Conservation (phyloP, 2,888 invertebrate species). For the Endomychus coccineus region DNA sequence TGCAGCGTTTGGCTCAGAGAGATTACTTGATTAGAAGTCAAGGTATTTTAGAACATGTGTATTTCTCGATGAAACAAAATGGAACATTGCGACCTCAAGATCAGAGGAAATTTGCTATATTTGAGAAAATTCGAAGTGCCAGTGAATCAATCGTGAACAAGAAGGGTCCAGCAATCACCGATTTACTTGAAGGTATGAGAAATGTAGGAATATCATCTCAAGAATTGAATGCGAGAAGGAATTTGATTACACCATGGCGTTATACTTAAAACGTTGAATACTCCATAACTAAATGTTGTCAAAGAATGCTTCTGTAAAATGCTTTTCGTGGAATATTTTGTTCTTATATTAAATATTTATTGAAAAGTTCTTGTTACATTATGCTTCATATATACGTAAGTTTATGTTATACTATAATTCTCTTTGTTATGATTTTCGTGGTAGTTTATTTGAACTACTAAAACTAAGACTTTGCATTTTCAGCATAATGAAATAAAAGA, state of each 20-base stretch:
- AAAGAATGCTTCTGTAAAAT: background rate
- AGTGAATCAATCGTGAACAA: conserved; percentile 26
- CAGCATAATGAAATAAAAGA: too few relatives aligned
- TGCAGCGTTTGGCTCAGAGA: conserved; percentile 57
- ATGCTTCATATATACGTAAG: too few relatives aligned
- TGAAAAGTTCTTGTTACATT: too few relatives aligned
- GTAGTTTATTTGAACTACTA: too few relatives aligned
- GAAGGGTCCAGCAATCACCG: conserved; percentile 36
- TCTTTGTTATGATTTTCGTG: too few relatives aligned
- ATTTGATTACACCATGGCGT: conserved; percentile 13
- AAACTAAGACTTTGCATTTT: too few relatives aligned
- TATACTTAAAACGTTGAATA: conserved; percentile 9
- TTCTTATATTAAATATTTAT: too few relatives aligned
- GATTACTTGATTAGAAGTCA: conserved; percentile 63
- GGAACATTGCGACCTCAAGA: conserved; percentile 58
- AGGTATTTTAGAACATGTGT: conserved; percentile 62
- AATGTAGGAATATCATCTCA: conserved; percentile 22
- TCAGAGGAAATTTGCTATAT: conserved; percentile 58
- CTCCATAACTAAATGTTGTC: background rate
- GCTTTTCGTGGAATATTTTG: too few relatives aligned
- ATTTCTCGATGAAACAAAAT: conserved; percentile 61
- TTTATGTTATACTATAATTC: too few relatives aligned
- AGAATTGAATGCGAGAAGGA: conserved; percentile 7
- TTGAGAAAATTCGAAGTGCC: conserved; percentile 41
- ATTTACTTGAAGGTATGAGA: conserved; percentile 36